Evolutionary conservation across 2,888 invertebrate genomes (phyloP), one percentile per base, ranked within the genome.

Genomic region (Brachycybe producta): DNA sequence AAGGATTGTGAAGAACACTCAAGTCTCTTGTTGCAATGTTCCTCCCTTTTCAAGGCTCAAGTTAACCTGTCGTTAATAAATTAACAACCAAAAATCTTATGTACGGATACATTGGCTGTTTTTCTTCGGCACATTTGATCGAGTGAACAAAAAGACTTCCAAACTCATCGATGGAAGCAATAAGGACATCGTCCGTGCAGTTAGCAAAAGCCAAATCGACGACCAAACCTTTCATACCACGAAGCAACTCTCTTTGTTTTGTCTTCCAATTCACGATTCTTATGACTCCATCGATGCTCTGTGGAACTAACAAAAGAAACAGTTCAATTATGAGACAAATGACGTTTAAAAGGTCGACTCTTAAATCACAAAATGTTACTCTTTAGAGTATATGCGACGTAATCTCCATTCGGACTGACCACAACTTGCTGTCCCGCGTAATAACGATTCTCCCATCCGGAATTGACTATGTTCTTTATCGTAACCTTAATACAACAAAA

Each of bases 121-220:
- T 61, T n/a, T 59, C 46, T n/a, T 48, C 56, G 30, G 54, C 52
- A 49, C 65, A 65, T 21, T 57, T 54, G 11, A 66, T 61, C 49
- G 64, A 61, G 54, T 67, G 61, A 46, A 94, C 79, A 65, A 82
- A 83, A 55, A 94, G 74, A 62, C 79, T 81, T 39, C 91, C 91
- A 58, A 75, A 75, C 59, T 82, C 82, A 67, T 95, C 94, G 45
- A 92, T 84, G 58, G 83, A 84, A 0, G 86, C 94, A 35, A 95
- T 69, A 52, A 90, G 74, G 35, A 84, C 78, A 58, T 84, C 79
- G 49, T 77, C 75, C 56, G 77, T 75, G 40, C 84, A 79, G 65
- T 85, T 82, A 3, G 92, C 87, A 71, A 95, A 95, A 1, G 90
- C 79, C 43, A 95, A 68, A 67, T 95, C 95, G 66, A 85, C 78